Evolutionary conservation across 2,113 vertebrate genomes (phyloP).

Genomic region (Aramus guarauna): DNA sequence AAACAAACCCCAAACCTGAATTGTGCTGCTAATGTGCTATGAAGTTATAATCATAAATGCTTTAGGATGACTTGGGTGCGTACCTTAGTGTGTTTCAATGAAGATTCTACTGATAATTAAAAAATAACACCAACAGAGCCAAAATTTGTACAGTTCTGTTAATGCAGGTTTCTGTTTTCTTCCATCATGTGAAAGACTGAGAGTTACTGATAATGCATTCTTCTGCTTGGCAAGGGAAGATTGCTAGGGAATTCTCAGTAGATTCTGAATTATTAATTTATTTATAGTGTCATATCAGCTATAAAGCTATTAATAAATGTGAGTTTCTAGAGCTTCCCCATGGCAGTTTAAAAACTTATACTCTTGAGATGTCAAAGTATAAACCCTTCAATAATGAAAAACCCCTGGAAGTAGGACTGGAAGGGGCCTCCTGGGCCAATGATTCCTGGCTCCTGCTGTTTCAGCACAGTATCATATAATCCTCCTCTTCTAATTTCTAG

Average conservation of each 20-base stretch:
- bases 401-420: constrained; percentile 18
- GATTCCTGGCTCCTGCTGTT: constrained; percentile 18
- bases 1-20: not conserved
- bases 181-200: not conserved
- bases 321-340: constrained; percentile 41
- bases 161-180: not conserved
- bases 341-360: constrained; percentile 38
- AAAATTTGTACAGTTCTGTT: not conserved
- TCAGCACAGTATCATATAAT: not conserved
- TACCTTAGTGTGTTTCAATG: not conserved
- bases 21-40: not conserved
- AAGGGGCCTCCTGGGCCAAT: constrained; percentile 44
- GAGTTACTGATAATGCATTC: not conserved
- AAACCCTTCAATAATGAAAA: constrained; percentile 58
- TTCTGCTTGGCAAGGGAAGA: not conserved
- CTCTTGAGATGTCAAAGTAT: constrained; percentile 38
- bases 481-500: not conserved
- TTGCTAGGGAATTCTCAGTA: constrained; percentile 37
- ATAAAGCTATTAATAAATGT: constrained; percentile 56
- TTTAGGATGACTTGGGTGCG: not conserved
- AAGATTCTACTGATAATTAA: not conserved
- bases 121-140: not conserved
- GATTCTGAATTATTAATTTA: constrained; percentile 61
- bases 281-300: constrained; percentile 62
- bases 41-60: not conserved